Evolutionary conservation across 2,797 vertebrate genomes (phyloP).

Genomic region (Rhynchonycteris naso): DNA sequence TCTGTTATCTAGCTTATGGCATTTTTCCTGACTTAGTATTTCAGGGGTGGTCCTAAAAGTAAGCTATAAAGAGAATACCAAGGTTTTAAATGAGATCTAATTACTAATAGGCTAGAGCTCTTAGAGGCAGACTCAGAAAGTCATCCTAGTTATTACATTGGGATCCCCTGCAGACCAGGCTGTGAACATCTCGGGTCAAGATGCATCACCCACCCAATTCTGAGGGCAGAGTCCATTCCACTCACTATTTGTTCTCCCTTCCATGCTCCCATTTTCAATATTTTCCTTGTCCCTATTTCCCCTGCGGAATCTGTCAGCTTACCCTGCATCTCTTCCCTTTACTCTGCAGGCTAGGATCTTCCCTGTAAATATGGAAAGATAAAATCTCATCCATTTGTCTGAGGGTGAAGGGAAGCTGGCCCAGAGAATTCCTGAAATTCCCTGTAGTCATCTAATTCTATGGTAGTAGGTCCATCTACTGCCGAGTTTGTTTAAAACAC

Average conservation of each 20-base stretch:
- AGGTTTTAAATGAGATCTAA: conserved; percentile 48
- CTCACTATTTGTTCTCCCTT: not conserved
- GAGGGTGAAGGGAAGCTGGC: not conserved
- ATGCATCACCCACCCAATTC: not conserved
- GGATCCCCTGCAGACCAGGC: not conserved
- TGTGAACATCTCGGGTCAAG: not conserved
- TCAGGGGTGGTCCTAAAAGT: conserved; percentile 13
- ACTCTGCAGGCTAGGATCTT: not conserved
- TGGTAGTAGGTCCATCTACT: not conserved
- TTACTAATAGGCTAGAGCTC: not conserved
- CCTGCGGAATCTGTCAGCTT: not conserved
- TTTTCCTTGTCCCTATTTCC: not conserved
- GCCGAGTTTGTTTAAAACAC: not conserved
- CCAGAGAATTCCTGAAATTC: not conserved
- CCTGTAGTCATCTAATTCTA: not conserved
- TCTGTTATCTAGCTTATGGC: conserved; percentile 29
- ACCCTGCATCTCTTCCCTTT: not conserved
- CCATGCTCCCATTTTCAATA: not conserved
- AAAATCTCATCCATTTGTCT: not conserved
- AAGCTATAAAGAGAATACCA: not conserved
- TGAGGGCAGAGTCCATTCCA: not conserved
- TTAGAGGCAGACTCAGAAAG: not conserved
- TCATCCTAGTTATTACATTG: not conserved
- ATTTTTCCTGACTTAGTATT: conserved; percentile 38
- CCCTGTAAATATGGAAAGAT: not conserved